Evolutionary conservation across 1,140 invertebrate species (phyloP), one percentile per base, ranked within the genome.

Genomic region (Sitodiplosis mosellana): DNA sequence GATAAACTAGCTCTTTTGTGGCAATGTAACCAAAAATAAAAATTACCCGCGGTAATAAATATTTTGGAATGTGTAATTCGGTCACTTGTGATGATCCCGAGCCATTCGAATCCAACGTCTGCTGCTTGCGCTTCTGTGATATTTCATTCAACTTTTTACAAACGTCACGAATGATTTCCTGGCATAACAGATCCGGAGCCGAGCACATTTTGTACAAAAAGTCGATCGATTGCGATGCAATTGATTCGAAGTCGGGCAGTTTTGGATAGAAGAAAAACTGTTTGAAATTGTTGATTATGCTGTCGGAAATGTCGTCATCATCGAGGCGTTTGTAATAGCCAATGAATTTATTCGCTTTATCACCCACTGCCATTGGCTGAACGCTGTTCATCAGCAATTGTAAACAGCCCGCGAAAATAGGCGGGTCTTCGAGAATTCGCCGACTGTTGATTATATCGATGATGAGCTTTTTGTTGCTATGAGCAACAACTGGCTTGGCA

Each of bases 1-100:
- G 65, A 60, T 86, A 77, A 17, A 85, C 76, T 56, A 87, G 73
- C 56, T 88, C 77, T 52, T 77, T 73, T 21, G 86, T 65, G 4
- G 80, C 80, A 45, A 83, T 67, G 45, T 85, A 80, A 18, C 85
- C 85, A 46, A 82, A 58, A 14, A 80, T 55, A 45, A 77, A 76
- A 2, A 88, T 61, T 40, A 86, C 76, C 41, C 81, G 71, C 1
- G 74, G 68, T 19, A 85, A 54, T 47, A 77, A 50, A 50, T 51
- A 1, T 47, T 15, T 7, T 53, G 52, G 45, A 5, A 27, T 27
- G 27, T 27, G 10, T 10, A 27, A 5, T 27, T 27, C 4, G 10
- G 10, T 10, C 55, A 36, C 0, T 48, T 12, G 41, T 59, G 0
- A 57, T 59, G 33, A 56, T 50, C 10, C 55, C 55, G 22, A 58